These are phyloP conservation scores for Morus bassanus DNA, from an alignment of 2,797 vertebrate species.

Conservation along the genomic window DNA sequence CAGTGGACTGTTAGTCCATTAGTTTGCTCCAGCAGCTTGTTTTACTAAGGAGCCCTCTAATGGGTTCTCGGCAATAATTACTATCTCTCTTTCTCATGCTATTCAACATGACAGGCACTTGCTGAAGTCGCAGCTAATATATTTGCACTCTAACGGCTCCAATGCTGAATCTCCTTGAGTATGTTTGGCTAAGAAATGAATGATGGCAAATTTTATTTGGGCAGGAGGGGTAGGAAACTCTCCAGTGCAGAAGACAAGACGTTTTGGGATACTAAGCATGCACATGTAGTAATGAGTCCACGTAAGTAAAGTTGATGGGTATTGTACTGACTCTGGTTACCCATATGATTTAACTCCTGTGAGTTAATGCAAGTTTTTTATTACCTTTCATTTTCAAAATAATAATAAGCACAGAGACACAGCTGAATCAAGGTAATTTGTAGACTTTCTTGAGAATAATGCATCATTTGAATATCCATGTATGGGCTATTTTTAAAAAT, in stretches of 20 bases:
- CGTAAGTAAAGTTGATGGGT: slow-evolving; percentile 11
- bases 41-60: slow-evolving; percentile 87
- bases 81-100: slow-evolving; percentile 85
- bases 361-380: slow-evolving; percentile 11
- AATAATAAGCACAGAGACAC: slow-evolving; percentile 1
- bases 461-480: not conserved
- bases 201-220: slow-evolving; percentile 67
- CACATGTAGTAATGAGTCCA: slow-evolving; percentile 14
- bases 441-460: not conserved
- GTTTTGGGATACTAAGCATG: slow-evolving; percentile 47
- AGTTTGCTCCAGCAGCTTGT: slow-evolving; percentile 85
- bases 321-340: slow-evolving; percentile 29
- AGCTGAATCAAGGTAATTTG: not conserved
- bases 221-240: not conserved
- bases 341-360: not conserved
- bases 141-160: slow-evolving; percentile 81
- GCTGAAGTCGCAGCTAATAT: slow-evolving; percentile 82
- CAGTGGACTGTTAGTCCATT: slow-evolving; percentile 84
- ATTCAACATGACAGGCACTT: slow-evolving; percentile 86
- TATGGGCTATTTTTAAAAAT: not conserved
- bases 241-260: slow-evolving; percentile 13
- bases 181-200: slow-evolving; percentile 74
- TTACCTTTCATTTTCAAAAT: not conserved
- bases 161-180: slow-evolving; percentile 71
- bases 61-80: slow-evolving; percentile 86